phyloP scores from a whole-genome alignment of 2,888 invertebrate species.

The Craniophora ligustri region DNA sequence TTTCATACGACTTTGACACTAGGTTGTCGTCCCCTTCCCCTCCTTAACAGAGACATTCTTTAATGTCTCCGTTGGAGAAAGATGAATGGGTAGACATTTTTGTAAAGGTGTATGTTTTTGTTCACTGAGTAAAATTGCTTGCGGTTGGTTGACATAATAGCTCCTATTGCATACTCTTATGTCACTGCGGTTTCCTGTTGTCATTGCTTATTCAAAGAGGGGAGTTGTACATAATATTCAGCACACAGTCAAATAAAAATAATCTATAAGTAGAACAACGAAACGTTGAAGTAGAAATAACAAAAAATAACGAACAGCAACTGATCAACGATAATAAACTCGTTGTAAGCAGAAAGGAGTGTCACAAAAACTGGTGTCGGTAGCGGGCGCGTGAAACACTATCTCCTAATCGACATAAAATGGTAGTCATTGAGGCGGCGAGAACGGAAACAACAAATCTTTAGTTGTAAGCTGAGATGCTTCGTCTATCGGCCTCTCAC shows the following conservation, averaged over 20 bases:
- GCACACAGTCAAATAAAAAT: constrained; percentile 38
- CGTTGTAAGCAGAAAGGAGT: constrained; percentile 82
- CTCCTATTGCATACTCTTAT: constrained; percentile 76
- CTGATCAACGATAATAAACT: constrained; percentile 82
- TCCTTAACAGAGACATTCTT: constrained; percentile 86
- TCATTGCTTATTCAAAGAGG: constrained; percentile 66
- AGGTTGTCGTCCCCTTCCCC: constrained; percentile 79
- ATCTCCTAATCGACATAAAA: constrained; percentile 87
- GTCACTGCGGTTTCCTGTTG: constrained; percentile 79
- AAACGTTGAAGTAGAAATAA: constrained; percentile 60
- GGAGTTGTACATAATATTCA: constrained; percentile 54
- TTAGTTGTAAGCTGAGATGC: constrained; percentile 78
- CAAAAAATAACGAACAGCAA: constrained; percentile 70
- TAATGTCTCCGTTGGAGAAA: constrained; percentile 85
- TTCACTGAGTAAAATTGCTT: constrained; percentile 80
- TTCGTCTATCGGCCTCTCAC: constrained; percentile 76
- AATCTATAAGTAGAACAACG: constrained; percentile 67
- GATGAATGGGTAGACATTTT: constrained; percentile 87
- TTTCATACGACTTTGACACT: constrained; percentile 77
- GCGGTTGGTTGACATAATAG: constrained; percentile 83
- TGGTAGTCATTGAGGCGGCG: constrained; percentile 87
- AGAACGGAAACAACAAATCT: constrained; percentile 87
- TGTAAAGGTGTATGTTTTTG: constrained; percentile 85
- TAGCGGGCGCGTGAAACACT: constrained; percentile 87
- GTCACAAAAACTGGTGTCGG: constrained; percentile 86